These are phyloP conservation scores for Pararge aegeria DNA, from an alignment of 1,140 invertebrate species.

Conservation along the genomic window DNA sequence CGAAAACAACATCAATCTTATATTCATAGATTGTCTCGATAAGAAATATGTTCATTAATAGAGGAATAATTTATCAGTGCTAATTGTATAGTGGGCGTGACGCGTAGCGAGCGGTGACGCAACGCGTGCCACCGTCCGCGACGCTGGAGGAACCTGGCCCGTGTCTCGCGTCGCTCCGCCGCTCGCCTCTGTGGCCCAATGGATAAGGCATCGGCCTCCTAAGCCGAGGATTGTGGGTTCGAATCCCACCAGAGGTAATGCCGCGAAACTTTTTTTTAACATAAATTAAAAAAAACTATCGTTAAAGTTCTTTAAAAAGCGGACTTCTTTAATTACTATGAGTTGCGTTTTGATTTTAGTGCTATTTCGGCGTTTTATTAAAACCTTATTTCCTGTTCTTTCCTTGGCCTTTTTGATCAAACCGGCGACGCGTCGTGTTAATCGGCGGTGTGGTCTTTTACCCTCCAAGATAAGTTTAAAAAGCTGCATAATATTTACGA, in stretches of 20 bases:
- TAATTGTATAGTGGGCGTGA: conserved; percentile 40
- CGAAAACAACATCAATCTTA: too few species aligned
- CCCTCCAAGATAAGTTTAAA: too few species aligned
- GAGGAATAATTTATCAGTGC: conserved; percentile 28
- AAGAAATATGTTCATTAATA: conserved; percentile 1
- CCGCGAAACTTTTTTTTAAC: conserved; percentile 39
- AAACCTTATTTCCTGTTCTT: too few species aligned
- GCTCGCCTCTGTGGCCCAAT: conserved; percentile 85
- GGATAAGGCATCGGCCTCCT: conserved; percentile 88
- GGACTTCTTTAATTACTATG: too few species aligned
- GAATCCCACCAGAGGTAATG: conserved; percentile 86
- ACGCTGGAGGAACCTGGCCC: conserved; percentile 40
- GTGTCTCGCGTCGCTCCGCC: conserved; percentile 42
- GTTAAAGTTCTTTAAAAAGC: too few species aligned
- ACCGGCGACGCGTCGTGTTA: too few species aligned
- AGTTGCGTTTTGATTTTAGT: too few species aligned
- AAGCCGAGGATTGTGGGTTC: conserved; percentile 88
- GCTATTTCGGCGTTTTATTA: too few species aligned
- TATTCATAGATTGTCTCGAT: not conserved
- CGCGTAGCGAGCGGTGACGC: conserved; percentile 52
- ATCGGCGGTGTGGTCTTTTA: too few species aligned
- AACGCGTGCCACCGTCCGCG: conserved; percentile 28
- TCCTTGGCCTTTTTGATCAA: too few species aligned
- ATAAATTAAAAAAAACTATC: not conserved
- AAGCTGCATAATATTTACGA: too few species aligned